phyloP scores from a whole-genome alignment of 2,797 vertebrate species.

The Sebastes alutus region DNA sequence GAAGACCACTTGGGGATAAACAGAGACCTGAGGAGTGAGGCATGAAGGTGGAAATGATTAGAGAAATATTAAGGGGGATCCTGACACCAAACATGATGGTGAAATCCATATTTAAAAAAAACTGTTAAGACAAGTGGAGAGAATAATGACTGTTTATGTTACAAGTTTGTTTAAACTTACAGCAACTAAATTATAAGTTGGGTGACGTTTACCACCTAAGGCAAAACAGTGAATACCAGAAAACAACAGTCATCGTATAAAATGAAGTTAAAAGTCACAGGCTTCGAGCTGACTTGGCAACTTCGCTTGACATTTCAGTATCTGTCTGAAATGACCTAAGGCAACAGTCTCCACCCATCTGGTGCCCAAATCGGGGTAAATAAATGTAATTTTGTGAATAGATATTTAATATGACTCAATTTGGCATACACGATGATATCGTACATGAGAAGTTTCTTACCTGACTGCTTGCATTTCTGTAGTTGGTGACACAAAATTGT shows the following conservation, averaged over 20 bases:
- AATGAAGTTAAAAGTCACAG: background rate
- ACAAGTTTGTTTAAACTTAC: constrained; percentile 4
- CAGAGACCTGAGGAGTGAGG: constrained; percentile 63
- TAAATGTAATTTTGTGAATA: background rate
- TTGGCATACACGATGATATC: background rate
- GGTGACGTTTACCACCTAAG: constrained; percentile 8
- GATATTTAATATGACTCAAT: background rate
- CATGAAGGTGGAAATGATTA: background rate
- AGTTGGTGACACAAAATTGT: background rate
- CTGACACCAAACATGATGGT: background rate
- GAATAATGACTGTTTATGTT: background rate
- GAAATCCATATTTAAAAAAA: background rate
- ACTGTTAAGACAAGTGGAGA: background rate
- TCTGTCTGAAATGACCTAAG: background rate
- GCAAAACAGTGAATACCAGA: constrained; percentile 2
- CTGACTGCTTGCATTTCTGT: constrained; percentile 72
- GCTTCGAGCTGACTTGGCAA: background rate
- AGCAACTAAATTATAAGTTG: constrained; percentile 1
- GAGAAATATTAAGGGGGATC: background rate
- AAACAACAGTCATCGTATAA: background rate
- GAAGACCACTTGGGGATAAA: constrained; percentile 73
- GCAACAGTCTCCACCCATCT: background rate
- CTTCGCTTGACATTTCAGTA: background rate
- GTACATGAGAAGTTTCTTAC: constrained; percentile 46
- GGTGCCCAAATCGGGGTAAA: background rate